phyloP scores from a whole-genome alignment of 2,888 invertebrate genomes.

The Lomographa bimaculata region DNA sequence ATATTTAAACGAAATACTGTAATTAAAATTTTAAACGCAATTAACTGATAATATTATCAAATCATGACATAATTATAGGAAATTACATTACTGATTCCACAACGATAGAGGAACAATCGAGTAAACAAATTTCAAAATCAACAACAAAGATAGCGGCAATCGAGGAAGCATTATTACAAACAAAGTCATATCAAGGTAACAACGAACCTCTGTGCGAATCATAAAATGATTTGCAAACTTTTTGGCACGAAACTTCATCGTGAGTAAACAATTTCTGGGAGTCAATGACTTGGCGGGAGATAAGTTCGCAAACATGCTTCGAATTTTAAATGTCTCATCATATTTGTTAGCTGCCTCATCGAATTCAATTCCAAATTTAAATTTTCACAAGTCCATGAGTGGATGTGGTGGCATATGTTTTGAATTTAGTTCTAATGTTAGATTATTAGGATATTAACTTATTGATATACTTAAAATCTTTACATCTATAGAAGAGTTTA shows the following conservation, averaged over 20 bases:
- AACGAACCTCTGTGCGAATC: conserved; percentile 11
- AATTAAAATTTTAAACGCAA: too few relatives aligned
- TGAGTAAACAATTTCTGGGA: conserved; percentile 67
- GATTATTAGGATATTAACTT: too few relatives aligned
- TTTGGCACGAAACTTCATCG: conserved; percentile 59
- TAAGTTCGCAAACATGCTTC: conserved; percentile 41
- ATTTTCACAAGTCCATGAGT: too few relatives aligned
- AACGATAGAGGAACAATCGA: conserved; percentile 23
- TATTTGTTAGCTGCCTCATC: neutral
- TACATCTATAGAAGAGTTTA: too few relatives aligned
- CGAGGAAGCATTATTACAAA: conserved; percentile 58
- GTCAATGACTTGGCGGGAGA: conserved; percentile 68
- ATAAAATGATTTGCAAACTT: conserved; percentile 51
- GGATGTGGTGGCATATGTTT: too few relatives aligned
- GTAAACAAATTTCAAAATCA: conserved; percentile 20
- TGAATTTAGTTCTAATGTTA: too few relatives aligned
- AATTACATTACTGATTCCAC: conserved; percentile 14
- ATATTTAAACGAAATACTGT: too few relatives aligned
- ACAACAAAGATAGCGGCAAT: conserved; percentile 44
- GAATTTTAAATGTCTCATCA: conserved; percentile 8
- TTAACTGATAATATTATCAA: too few relatives aligned
- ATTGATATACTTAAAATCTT: too few relatives aligned
- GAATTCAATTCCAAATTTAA: neutral
- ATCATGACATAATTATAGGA: conserved; percentile 3
- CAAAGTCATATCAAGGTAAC: conserved; percentile 57